phyloP scores from a whole-genome alignment of 2,888 invertebrate genomes.

The Panopea generosa region DNA sequence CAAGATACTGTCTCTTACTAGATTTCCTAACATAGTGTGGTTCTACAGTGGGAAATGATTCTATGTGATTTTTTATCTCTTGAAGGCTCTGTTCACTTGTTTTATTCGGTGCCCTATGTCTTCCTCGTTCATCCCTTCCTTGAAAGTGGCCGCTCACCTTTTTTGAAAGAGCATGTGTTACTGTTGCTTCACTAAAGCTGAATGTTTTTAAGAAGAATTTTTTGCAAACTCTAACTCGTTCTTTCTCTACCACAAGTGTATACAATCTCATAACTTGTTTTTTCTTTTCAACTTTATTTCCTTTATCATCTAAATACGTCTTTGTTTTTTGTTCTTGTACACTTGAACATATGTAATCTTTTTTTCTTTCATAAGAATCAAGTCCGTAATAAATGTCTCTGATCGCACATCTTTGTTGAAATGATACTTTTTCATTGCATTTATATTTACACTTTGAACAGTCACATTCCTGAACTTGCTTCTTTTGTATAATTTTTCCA shows the following conservation, averaged over 20 bases:
- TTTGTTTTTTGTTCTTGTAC: slow-evolving; percentile 29
- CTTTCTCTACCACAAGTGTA: slow-evolving; percentile 16
- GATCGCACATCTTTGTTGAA: slow-evolving; percentile 20
- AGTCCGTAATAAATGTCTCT: slow-evolving; percentile 31
- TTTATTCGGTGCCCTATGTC: slow-evolving; percentile 6
- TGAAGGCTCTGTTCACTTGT: slow-evolving; percentile 3
- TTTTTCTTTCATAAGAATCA: slow-evolving; percentile 41
- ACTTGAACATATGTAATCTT: slow-evolving; percentile 36
- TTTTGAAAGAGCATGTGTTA: slow-evolving; percentile 9
- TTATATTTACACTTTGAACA: slow-evolving; percentile 34
- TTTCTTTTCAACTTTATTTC: slow-evolving; percentile 15
- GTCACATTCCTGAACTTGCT: slow-evolving; percentile 5
- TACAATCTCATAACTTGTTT: slow-evolving; percentile 13
- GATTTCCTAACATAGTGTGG: slow-evolving; percentile 48
- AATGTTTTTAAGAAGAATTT: not conserved
- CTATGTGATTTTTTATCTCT: slow-evolving; percentile 42
- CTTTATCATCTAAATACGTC: slow-evolving; percentile 18
- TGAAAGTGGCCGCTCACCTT: slow-evolving; percentile 1
- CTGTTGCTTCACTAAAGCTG: slow-evolving; percentile 6
- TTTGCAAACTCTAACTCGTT: slow-evolving; percentile 24
- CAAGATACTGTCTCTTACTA: slow-evolving; percentile 34
- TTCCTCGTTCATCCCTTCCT: slow-evolving; percentile 11
- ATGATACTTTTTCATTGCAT: slow-evolving; percentile 28
- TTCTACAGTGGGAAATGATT: slow-evolving; percentile 51
- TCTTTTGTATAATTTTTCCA: slow-evolving; percentile 26